Conservation (phyloP, 2,113 vertebrate species). For the Alectura lathami region DNA sequence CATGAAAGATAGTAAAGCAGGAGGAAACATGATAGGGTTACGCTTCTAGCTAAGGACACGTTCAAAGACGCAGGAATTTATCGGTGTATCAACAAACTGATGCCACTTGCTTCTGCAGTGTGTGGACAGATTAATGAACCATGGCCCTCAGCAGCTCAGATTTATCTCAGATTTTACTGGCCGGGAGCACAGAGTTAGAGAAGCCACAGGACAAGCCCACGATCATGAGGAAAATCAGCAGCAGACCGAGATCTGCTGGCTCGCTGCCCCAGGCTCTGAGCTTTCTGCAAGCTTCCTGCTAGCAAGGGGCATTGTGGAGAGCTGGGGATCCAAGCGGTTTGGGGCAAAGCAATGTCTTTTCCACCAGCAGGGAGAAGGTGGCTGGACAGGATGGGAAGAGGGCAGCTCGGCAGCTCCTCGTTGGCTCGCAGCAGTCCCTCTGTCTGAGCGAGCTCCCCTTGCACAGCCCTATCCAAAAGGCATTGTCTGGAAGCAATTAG, state of each 20-base stretch:
- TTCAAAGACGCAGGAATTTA: neutral
- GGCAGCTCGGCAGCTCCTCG: neutral
- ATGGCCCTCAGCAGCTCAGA: conserved; percentile 15
- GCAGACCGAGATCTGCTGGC: neutral
- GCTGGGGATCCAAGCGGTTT: neutral
- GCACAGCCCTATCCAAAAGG: conserved; percentile 18
- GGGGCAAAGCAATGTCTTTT: neutral
- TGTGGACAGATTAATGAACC: conserved; percentile 1
- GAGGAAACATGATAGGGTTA: neutral
- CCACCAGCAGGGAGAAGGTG: neutral
- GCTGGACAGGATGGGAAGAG: neutral
- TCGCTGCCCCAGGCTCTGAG: fast-evolving
- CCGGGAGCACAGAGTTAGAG: neutral
- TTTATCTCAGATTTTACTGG: conserved; percentile 16
- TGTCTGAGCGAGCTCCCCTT: conserved; percentile 37
- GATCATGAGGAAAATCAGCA: neutral
- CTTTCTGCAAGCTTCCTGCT: neutral
- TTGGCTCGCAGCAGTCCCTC: neutral
- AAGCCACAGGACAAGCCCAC: neutral
- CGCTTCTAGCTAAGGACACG: neutral
- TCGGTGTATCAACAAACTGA: neutral
- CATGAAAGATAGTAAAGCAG: neutral
- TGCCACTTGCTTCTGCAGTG: neutral
- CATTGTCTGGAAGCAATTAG: conserved; percentile 79
- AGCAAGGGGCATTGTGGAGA: neutral